These are phyloP conservation scores for Philaethria dido DNA, from an alignment of 2,888 invertebrate genomes.

Conservation along the genomic window DNA sequence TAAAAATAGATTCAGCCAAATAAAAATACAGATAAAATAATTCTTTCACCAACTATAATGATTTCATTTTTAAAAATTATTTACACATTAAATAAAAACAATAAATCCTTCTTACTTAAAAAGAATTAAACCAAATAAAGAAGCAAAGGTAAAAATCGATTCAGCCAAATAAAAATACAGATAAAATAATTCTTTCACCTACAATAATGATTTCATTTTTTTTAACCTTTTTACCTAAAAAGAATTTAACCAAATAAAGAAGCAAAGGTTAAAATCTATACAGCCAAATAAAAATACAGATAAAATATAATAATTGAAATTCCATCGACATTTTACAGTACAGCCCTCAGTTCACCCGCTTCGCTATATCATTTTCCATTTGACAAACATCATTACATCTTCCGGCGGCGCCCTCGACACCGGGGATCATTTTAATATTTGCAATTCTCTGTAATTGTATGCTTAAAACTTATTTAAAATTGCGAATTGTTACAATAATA, in stretches of 20 bases:
- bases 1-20: too few relatives aligned
- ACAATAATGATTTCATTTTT: too few relatives aligned
- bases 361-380: conserved; percentile 84
- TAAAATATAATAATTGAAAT: neutral
- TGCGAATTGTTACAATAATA: neutral
- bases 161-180: neutral
- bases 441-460: conserved; percentile 18
- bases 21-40: neutral
- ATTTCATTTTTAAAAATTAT: too few relatives aligned
- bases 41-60: too few relatives aligned
- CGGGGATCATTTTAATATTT: conserved; percentile 25
- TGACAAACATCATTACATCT: conserved; percentile 83
- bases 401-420: conserved; percentile 67
- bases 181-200: too few relatives aligned
- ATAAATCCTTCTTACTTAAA: too few relatives aligned
- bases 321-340: neutral
- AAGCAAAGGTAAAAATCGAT: too few relatives aligned
- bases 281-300: neutral
- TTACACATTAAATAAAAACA: too few relatives aligned
- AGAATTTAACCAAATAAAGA: too few relatives aligned
- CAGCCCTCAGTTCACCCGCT: conserved; percentile 57
- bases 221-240: too few relatives aligned
- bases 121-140: too few relatives aligned
- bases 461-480: conserved; percentile 18
- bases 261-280: neutral